A percentile compares a stretch with the other conserved stretches of the same genome.
phyloP scores from a whole-genome alignment of 2,797 vertebrate genomes.

The Garrulus glandarius region DNA sequence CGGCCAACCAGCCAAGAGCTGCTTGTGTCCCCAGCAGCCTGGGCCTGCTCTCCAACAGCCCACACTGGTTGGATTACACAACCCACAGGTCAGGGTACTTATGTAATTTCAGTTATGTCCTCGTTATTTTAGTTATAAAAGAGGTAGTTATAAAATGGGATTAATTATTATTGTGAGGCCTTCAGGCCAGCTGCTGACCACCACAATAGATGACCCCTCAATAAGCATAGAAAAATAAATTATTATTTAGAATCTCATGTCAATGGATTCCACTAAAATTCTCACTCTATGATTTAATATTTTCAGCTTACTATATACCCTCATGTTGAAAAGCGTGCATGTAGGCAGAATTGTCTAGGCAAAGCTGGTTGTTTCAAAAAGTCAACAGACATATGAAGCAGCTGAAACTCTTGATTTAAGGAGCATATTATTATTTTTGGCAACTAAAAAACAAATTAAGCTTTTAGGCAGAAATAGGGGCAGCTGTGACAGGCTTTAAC shows the following conservation, averaged over 20 bases:
- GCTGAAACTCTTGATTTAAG: not conserved
- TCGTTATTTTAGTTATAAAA: too few species aligned
- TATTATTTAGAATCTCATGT: not conserved
- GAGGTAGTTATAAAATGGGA: too few species aligned
- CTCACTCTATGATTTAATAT: not conserved
- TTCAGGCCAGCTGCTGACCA: too few species aligned
- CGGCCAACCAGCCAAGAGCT: too few species aligned
- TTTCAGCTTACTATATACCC: not conserved
- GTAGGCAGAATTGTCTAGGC: not conserved
- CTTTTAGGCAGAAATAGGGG: not conserved
- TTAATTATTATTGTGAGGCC: too few species aligned
- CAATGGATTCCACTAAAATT: not conserved
- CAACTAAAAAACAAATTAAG: not conserved
- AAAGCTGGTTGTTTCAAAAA: not conserved
- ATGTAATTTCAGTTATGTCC: too few species aligned
- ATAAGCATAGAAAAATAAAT: not conserved
- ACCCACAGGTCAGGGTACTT: too few species aligned
- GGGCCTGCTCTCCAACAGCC: too few species aligned
- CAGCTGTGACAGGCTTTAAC: not conserved
- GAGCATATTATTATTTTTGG: not conserved
- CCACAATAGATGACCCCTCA: not conserved
- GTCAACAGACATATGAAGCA: not conserved
- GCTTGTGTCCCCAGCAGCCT: too few species aligned
- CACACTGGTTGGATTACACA: too few species aligned
- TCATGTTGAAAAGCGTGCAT: rapidly evolving